phyloP scores from a whole-genome alignment of 2,888 invertebrate species.

The Molanna angustata region DNA sequence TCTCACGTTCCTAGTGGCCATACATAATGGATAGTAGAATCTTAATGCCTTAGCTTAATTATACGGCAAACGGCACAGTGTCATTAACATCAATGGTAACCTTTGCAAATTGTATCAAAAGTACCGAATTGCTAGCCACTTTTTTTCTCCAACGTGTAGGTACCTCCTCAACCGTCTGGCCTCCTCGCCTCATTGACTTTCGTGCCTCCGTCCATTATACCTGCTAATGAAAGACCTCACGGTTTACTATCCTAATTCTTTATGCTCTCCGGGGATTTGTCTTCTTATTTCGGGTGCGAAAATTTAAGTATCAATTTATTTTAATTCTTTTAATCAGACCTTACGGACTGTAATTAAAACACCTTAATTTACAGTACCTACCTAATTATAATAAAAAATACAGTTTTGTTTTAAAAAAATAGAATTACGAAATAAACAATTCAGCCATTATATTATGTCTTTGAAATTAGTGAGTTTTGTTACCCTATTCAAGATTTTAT shows the following conservation, averaged over 20 bases:
- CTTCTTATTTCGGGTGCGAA: too few species aligned
- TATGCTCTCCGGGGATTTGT: conserved; percentile 2
- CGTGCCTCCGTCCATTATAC: conserved; percentile 11
- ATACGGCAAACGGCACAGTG: background rate
- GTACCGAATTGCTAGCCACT: too few species aligned
- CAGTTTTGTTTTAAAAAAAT: too few species aligned
- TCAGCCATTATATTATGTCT: too few species aligned
- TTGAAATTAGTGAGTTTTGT: too few species aligned
- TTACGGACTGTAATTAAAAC: too few species aligned
- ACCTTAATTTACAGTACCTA: too few species aligned
- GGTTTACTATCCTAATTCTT: background rate
- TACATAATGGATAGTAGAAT: background rate
- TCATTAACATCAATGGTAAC: background rate
- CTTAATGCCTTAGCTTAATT: background rate
- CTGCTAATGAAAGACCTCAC: conserved; percentile 7
- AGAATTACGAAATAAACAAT: too few species aligned
- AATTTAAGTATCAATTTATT: too few species aligned
- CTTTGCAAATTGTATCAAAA: background rate
- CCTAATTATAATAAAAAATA: too few species aligned
- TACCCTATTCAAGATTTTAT: too few species aligned
- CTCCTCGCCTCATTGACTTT: conserved; percentile 12
- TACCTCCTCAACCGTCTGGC: background rate
- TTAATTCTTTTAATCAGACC: too few species aligned
- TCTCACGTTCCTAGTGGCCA: background rate
- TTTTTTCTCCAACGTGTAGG: background rate